Conservation (phyloP, 37 sponge, comb jelly and placozoan genomes). For the Agelas oroides region DNA sequence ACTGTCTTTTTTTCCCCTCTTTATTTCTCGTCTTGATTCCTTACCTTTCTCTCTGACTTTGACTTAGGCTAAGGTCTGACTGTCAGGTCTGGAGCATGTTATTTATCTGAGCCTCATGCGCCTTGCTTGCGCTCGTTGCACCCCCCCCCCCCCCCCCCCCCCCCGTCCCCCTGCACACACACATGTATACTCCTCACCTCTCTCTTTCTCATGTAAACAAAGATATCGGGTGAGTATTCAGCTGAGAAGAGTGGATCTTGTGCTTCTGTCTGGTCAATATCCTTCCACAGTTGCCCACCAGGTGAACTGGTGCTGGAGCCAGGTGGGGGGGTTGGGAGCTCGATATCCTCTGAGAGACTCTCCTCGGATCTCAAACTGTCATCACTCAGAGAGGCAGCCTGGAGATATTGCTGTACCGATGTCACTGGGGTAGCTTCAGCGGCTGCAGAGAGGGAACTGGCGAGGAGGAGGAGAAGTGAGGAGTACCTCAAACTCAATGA, state of each 20-base stretch:
- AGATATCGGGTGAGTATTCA: slow-evolving; percentile 91
- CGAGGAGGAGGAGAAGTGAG: no score
- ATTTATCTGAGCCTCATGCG: no score
- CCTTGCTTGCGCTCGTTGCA: no score
- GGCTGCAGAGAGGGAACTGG: not conserved
- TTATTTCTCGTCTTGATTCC: no score
- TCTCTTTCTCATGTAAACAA: slow-evolving; percentile 77
- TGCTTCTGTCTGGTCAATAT: slow-evolving; percentile 69
- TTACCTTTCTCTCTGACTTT: no score
- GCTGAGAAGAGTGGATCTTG: slow-evolving; percentile 79
- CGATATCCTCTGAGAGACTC: slow-evolving; percentile 4
- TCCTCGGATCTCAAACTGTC: slow-evolving; percentile 20
- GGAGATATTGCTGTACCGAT: slow-evolving; percentile 49
- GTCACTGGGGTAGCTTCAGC: slow-evolving; percentile 65
- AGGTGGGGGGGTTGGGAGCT: not conserved
- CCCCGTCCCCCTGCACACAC: no score
- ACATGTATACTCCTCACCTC: slow-evolving; percentile 63
- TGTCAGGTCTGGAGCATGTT: no score
- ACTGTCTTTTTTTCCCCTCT: no score
- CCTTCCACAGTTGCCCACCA: slow-evolving; percentile 33
- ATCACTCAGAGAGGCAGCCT: slow-evolving; percentile 58
- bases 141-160: no score
- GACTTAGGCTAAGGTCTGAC: no score
- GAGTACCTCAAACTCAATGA: no score
- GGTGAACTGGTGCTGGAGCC: no score